A percentile compares a stretch with the other conserved stretches of the same genome.
phyloP scores from a whole-genome alignment of 2,113 vertebrate genomes.

The Heterotis niloticus region DNA sequence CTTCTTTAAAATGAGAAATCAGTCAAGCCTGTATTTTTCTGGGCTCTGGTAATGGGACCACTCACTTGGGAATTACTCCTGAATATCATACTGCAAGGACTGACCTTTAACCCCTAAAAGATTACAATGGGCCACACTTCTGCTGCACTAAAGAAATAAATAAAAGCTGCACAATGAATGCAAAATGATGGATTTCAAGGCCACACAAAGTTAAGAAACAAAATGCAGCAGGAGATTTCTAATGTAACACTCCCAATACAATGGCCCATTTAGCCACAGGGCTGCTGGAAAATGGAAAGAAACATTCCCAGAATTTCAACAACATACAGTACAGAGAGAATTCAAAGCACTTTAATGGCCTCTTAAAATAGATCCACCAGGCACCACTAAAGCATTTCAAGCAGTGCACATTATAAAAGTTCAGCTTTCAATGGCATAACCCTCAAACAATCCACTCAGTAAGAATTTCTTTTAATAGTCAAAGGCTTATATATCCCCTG shows the following conservation, averaged over 20 bases:
- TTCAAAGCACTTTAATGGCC: constrained; percentile 2
- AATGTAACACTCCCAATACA: not conserved
- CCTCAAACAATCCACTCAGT: constrained; percentile 2
- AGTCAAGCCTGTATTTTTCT: constrained; percentile 35
- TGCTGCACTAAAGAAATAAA: too few relatives aligned
- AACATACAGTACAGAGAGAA: not conserved
- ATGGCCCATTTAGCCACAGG: not conserved
- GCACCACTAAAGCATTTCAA: not conserved
- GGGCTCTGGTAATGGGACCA: not conserved
- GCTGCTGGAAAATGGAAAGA: constrained; percentile 1
- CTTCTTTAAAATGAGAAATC: constrained; percentile 46
- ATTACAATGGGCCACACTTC: constrained; percentile 30
- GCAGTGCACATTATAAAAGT: not conserved
- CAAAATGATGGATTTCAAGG: not conserved
- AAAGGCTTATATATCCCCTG: not conserved
- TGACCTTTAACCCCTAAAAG: constrained; percentile 29
- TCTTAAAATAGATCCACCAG: constrained; percentile 8
- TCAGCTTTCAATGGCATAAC: not conserved
- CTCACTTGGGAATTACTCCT: constrained; percentile 39
- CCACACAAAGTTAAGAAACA: not conserved
- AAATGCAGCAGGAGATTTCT: not conserved
- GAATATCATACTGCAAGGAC: constrained; percentile 33
- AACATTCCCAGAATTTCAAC: not conserved
- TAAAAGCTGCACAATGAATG: not conserved
- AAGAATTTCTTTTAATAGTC: not conserved